Conservation (phyloP, 2,113 vertebrate genomes). For the Helogale parvula region DNA sequence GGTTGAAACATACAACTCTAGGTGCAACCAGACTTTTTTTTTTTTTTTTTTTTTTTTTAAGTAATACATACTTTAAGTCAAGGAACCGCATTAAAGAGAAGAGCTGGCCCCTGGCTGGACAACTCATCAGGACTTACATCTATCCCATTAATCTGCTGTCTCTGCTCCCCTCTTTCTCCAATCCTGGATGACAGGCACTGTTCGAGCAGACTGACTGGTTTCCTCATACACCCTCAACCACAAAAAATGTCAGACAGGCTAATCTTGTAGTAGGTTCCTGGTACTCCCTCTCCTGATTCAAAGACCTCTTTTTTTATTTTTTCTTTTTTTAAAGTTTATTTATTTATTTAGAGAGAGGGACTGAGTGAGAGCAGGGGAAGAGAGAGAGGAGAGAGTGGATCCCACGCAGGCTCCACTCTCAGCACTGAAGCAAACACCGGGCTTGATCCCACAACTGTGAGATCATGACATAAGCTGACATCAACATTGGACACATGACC, state of each 20-base stretch:
- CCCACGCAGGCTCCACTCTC: too few relatives aligned
- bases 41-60: slow-evolving; percentile 16
- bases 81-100: background rate
- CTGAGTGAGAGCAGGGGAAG: too few relatives aligned
- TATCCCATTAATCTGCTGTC: background rate
- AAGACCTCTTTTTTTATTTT: too few relatives aligned
- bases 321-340: too few relatives aligned
- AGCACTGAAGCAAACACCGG: too few relatives aligned
- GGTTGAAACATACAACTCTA: background rate
- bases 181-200: background rate
- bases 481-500: too few relatives aligned
- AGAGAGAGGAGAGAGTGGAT: too few relatives aligned
- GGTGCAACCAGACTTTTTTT: background rate
- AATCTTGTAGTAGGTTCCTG: background rate
- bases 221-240: background rate
- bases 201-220: background rate
- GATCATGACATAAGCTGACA: too few relatives aligned
- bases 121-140: background rate
- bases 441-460: too few relatives aligned
- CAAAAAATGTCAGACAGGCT: background rate
- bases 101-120: background rate
- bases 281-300: background rate
- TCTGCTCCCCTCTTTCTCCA: background rate
- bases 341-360: too few relatives aligned
- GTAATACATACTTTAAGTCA: background rate